These are phyloP conservation scores for Cephalotes varians DNA, from an alignment of 2,888 invertebrate species.

Conservation along the genomic window DNA sequence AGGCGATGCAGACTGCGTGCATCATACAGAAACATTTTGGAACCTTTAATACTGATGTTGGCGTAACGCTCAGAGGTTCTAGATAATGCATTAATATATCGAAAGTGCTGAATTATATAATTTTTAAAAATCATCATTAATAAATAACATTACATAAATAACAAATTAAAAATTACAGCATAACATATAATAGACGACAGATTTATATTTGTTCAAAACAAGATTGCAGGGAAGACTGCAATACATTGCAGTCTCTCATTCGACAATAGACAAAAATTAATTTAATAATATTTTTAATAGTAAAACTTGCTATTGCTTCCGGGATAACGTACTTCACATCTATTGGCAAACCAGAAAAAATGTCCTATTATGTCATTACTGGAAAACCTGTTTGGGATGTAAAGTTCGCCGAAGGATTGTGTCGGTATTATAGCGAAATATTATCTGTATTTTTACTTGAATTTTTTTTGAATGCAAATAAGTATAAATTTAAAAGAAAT, in stretches of 20 bases:
- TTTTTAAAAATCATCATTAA: not conserved
- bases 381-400: slow-evolving; percentile 89
- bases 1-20: slow-evolving; percentile 90
- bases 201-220: not conserved
- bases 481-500: not conserved
- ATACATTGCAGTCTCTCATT: not conserved
- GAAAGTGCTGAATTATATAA: not conserved
- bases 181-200: not conserved
- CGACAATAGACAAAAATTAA: not conserved
- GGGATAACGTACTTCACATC: slow-evolving; percentile 88
- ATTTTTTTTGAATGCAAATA: too few species aligned
- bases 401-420: slow-evolving; percentile 84
- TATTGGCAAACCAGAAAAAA: slow-evolving; percentile 86
- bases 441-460: not conserved
- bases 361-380: slow-evolving; percentile 88
- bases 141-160: too few species aligned
- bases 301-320: slow-evolving; percentile 89
- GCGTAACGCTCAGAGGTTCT: slow-evolving; percentile 88
- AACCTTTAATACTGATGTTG: slow-evolving; percentile 88
- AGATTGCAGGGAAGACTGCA: too few species aligned
- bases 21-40: slow-evolving; percentile 90
- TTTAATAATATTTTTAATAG: slow-evolving; percentile 80
- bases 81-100: not conserved
- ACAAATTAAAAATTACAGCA: not conserved
- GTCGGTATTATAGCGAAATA: slow-evolving; percentile 69